Evolutionary conservation across 2,888 invertebrate genomes (phyloP).

Genomic region (Carcina quercana): DNA sequence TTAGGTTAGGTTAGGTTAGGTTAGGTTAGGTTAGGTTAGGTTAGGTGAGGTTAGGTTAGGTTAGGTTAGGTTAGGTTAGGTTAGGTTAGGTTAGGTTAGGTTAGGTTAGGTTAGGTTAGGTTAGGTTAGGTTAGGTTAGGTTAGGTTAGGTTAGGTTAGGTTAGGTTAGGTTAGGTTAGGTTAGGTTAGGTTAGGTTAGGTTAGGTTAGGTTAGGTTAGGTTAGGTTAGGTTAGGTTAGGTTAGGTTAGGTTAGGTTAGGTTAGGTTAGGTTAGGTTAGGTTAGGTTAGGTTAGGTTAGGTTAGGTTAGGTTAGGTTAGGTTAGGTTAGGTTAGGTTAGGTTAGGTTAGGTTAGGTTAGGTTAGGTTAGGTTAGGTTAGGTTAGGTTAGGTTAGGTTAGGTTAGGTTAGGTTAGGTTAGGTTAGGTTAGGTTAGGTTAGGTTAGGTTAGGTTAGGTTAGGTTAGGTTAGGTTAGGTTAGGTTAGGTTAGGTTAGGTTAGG

Average conservation of each 20-base stretch:
- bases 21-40: slow-evolving; percentile 3
- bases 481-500: slow-evolving; percentile 15
- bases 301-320: slow-evolving; percentile 17
- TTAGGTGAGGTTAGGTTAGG: slow-evolving; percentile 4
- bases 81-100: slow-evolving; percentile 11
- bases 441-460: slow-evolving; percentile 20
- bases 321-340: slow-evolving; percentile 12
- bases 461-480: slow-evolving; percentile 14
- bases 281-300: slow-evolving; percentile 20
- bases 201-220: slow-evolving; percentile 9
- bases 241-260: slow-evolving; percentile 19
- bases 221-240: slow-evolving; percentile 21
- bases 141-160: slow-evolving; percentile 16
- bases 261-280: slow-evolving; percentile 20
- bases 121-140: slow-evolving; percentile 15
- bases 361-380: slow-evolving; percentile 13
- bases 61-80: slow-evolving; percentile 12
- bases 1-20: slow-evolving; percentile 19
- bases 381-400: slow-evolving; percentile 17
- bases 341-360: slow-evolving; percentile 16
- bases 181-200: slow-evolving; percentile 22
- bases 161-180: slow-evolving; percentile 18
- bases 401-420: slow-evolving; percentile 7
- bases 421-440: slow-evolving; percentile 17
- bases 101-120: slow-evolving; percentile 13